phyloP scores from a whole-genome alignment of 2,113 vertebrate genomes.

The Dipodomys merriami region DNA sequence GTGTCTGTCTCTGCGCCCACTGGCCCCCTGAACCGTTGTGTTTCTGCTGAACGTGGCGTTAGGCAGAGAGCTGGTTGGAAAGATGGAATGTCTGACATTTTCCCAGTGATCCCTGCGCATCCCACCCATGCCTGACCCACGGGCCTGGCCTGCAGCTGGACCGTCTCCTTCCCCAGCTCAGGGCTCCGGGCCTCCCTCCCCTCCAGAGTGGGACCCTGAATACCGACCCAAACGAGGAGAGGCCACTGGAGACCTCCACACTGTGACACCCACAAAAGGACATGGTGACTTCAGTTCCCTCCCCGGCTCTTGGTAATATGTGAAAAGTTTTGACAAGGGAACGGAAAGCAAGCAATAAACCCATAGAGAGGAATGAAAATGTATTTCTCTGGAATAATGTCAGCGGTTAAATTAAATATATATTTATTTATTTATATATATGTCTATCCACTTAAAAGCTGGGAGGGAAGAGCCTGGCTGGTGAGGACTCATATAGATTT shows the following conservation, averaged over 20 bases:
- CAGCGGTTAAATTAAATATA: conserved; percentile 62
- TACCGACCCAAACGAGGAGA: conserved; percentile 90
- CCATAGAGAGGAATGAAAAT: conserved; percentile 82
- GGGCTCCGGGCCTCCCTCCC: conserved; percentile 52
- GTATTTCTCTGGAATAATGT: conserved; percentile 78
- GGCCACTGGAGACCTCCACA: conserved; percentile 87
- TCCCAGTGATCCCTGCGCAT: conserved; percentile 91
- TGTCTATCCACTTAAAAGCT: conserved; percentile 60
- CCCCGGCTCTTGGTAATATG: conserved; percentile 70
- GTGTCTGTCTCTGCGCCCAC: not conserved
- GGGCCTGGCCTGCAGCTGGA: conserved; percentile 83
- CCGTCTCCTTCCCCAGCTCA: not conserved
- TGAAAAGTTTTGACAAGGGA: conserved; percentile 83
- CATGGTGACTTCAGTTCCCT: conserved; percentile 82
- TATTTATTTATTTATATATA: not conserved
- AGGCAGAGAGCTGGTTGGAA: conserved; percentile 92
- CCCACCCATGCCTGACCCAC: conserved; percentile 82
- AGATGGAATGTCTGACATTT: conserved; percentile 94
- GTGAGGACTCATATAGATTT: conserved; percentile 81
- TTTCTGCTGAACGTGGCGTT: conserved; percentile 94
- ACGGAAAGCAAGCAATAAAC: conserved; percentile 83
- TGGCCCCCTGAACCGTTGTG: conserved; percentile 88
- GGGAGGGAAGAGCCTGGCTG: conserved; percentile 66
- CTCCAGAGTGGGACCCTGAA: conserved; percentile 90
- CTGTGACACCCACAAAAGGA: conserved; percentile 82